Conservation (phyloP, 2,797 vertebrate genomes). For the Gastrophryne carolinensis region DNA sequence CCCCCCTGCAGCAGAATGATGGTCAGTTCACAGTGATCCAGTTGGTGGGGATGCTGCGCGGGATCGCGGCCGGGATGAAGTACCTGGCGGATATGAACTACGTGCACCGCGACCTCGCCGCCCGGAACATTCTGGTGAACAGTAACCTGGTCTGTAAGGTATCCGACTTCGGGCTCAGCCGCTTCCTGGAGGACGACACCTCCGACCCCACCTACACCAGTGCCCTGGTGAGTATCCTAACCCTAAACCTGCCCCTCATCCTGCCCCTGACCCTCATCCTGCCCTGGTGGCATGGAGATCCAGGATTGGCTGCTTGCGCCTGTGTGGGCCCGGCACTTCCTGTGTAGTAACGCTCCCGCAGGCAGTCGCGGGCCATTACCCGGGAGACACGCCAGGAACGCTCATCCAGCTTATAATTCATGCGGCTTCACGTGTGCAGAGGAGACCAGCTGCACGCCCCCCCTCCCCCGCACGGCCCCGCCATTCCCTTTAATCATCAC, state of each 20-base stretch:
- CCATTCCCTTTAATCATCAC: too few relatives aligned
- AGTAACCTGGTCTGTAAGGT: slow-evolving; percentile 97
- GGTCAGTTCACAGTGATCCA: slow-evolving; percentile 97
- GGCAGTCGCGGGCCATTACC: too few relatives aligned
- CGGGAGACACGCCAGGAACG: too few relatives aligned
- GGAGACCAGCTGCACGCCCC: too few relatives aligned
- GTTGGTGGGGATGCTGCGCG: slow-evolving; percentile 93
- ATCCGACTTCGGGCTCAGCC: slow-evolving; percentile 92
- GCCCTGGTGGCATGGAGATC: neutral
- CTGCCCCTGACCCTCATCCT: neutral
- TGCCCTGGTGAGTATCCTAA: slow-evolving; percentile 84
- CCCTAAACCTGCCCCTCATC: neutral
- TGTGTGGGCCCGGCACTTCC: too few relatives aligned
- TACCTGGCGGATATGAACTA: slow-evolving; percentile 97
- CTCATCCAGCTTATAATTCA: too few relatives aligned
- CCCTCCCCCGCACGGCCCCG: too few relatives aligned
- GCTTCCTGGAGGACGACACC: slow-evolving; percentile 92
- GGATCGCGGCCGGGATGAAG: slow-evolving; percentile 93
- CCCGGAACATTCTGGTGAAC: slow-evolving; percentile 96
- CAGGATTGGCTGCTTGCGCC: too few relatives aligned
- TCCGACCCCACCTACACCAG: slow-evolving; percentile 97
- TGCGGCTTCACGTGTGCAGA: too few relatives aligned
- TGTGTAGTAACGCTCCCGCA: too few relatives aligned
- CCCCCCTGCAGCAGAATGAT: slow-evolving; percentile 84
- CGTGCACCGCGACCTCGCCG: slow-evolving; percentile 91